phyloP scores from a whole-genome alignment of 1,140 invertebrate species.

The Teleopsis dalmanni region DNA sequence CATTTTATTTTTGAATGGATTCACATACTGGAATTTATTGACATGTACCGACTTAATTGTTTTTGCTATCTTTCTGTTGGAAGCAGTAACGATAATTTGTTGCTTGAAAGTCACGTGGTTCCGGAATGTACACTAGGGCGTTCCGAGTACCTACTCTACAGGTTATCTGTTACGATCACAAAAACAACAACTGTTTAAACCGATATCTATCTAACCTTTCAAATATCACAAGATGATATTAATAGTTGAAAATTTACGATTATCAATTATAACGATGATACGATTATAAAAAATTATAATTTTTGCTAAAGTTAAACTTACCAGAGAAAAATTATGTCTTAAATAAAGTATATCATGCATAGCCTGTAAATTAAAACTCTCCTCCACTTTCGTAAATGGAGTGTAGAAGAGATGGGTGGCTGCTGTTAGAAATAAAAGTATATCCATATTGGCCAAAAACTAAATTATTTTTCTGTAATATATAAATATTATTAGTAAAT shows the following conservation, averaged over 20 bases:
- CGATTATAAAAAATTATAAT: not conserved
- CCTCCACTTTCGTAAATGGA: constrained; percentile 98
- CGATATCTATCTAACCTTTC: no score
- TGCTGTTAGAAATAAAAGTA: constrained; percentile 54
- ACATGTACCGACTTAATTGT: no score
- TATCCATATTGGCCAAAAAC: constrained; percentile 38
- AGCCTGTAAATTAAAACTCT: constrained; percentile 98
- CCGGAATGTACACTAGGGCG: no score
- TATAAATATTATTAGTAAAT: not conserved
- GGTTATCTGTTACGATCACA: no score
- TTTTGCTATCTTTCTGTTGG: no score
- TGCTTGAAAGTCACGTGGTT: no score
- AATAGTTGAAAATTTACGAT: constrained; percentile 5
- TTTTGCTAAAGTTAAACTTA: constrained; percentile 42
- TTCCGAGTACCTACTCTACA: no score
- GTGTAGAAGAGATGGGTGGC: constrained; percentile 75
- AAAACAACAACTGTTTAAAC: no score
- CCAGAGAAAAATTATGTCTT: constrained; percentile 72
- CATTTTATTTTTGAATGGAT: no score
- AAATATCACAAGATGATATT: not conserved
- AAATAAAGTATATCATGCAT: constrained; percentile 95
- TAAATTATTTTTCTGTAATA: not conserved
- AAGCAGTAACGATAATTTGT: no score
- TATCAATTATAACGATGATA: not conserved
- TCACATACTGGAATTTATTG: no score